These are phyloP conservation scores for Echinarachnius parma DNA, from an alignment of 53 echinoderm and acorn worm species.

Conservation along the genomic window DNA sequence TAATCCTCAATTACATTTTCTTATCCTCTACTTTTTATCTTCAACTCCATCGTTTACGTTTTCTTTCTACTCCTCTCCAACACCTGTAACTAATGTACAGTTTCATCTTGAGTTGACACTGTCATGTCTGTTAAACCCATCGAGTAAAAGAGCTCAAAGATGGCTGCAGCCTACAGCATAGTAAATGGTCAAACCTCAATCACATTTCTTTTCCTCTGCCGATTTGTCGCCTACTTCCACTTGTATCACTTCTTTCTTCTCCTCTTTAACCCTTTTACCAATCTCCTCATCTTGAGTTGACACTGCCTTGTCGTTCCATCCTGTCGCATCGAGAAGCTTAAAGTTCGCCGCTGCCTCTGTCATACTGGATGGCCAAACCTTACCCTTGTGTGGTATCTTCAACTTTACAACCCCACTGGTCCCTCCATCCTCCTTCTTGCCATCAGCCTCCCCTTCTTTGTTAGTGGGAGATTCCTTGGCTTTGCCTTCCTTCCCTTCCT, in stretches of 20 bases:
- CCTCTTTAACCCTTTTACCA: neutral
- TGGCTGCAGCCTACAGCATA: too few species aligned
- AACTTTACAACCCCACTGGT: neutral
- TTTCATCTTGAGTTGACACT: too few species aligned
- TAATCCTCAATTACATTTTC: too few species aligned
- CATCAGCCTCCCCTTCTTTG: constrained; percentile 1
- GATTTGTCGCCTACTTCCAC: neutral
- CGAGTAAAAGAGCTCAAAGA: too few species aligned
- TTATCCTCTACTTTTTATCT: too few species aligned
- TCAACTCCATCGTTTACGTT: too few species aligned
- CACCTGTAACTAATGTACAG: too few species aligned
- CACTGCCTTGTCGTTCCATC: constrained; percentile 24
- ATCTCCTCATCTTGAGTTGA: neutral
- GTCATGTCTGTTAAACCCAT: too few species aligned
- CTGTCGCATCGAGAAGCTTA: neutral
- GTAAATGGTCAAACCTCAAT: too few species aligned
- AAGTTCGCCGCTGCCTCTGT: constrained; percentile 31
- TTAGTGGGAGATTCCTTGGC: constrained; percentile 2
- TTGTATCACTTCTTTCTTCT: neutral
- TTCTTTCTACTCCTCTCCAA: too few species aligned
- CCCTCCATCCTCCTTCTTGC: constrained; percentile 1
- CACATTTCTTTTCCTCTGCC: constrained; percentile 14
- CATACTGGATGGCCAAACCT: constrained; percentile 42
- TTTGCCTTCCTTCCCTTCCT: constrained; percentile 1
- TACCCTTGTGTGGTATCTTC: constrained; percentile 21